Percentiles rank a stretch among this genome's conserved stretches.
Conservation (phyloP, 2,797 vertebrate genomes). For the Spatula versicolor region DNA sequence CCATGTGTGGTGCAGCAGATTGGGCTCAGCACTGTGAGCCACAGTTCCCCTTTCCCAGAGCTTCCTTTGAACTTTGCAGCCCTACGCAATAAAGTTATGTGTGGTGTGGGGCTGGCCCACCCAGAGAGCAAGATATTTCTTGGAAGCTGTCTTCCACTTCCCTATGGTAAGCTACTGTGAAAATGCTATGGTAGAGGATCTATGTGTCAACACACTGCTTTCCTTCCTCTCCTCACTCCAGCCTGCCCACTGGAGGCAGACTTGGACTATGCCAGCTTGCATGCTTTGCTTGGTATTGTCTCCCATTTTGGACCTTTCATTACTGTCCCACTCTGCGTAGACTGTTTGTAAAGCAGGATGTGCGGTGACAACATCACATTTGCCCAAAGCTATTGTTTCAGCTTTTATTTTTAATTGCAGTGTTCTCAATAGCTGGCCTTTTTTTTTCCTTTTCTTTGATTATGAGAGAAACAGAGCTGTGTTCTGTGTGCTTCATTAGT, state of each 20-base stretch:
- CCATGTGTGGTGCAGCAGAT: conserved; percentile 77
- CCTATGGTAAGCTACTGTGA: conserved; percentile 45
- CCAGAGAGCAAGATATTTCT: conserved; percentile 66
- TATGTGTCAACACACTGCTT: background rate
- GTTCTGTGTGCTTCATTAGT: background rate
- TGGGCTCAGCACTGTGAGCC: conserved; percentile 36
- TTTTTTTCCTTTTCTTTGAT: conserved; percentile 6
- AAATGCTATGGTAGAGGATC: background rate
- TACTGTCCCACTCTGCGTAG: background rate
- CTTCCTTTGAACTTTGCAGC: conserved; percentile 74
- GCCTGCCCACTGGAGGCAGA: background rate
- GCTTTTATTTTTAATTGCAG: conserved; percentile 44
- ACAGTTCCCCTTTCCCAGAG: conserved; percentile 60
- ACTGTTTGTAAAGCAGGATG: background rate
- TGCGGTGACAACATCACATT: background rate
- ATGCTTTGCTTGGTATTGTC: background rate
- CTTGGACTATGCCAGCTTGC: background rate
- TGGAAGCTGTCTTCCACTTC: conserved; percentile 46
- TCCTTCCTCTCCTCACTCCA: background rate
- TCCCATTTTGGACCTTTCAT: background rate
- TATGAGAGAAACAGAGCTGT: background rate
- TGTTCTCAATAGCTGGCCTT: conserved; percentile 6
- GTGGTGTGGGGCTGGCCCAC: conserved; percentile 66
- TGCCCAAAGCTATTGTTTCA: conserved; percentile 52
- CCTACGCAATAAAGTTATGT: conserved; percentile 50